These are phyloP conservation scores for Mastomys coucha DNA, from an alignment of 2,113 vertebrate species.

Conservation along the genomic window DNA sequence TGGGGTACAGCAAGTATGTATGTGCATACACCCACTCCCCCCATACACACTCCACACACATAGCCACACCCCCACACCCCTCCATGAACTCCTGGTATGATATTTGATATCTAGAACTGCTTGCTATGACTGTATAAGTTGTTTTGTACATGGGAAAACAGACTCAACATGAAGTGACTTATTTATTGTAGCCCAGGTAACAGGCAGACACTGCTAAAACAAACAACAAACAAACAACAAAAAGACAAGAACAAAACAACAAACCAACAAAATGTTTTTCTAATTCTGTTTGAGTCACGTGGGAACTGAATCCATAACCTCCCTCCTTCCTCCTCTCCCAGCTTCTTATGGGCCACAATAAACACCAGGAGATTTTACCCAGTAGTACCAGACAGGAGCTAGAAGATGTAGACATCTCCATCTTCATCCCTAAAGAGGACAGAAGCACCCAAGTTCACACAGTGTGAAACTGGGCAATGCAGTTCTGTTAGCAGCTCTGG, in stretches of 20 bases:
- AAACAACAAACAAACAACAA: background rate
- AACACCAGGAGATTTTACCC: background rate
- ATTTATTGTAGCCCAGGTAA: background rate
- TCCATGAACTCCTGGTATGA: background rate
- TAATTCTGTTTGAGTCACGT: background rate
- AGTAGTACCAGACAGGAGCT: background rate
- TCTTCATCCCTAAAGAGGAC: background rate
- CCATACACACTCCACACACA: background rate
- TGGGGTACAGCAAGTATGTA: background rate
- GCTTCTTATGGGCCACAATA: background rate
- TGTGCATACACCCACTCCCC: too few species aligned
- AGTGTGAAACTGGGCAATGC: background rate
- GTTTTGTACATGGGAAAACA: background rate
- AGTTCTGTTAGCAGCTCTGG: background rate
- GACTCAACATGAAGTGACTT: background rate
- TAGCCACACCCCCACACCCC: too few species aligned
- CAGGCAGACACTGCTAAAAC: background rate
- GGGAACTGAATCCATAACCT: background rate
- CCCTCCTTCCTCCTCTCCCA: background rate
- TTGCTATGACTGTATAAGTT: background rate
- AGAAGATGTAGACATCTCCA: background rate
- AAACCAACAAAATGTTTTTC: background rate
- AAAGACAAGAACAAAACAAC: background rate
- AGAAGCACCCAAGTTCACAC: background rate
- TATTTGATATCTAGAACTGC: background rate